Evolutionary conservation across 2,888 invertebrate genomes (phyloP).

Genomic region (Diarsia brunnea): DNA sequence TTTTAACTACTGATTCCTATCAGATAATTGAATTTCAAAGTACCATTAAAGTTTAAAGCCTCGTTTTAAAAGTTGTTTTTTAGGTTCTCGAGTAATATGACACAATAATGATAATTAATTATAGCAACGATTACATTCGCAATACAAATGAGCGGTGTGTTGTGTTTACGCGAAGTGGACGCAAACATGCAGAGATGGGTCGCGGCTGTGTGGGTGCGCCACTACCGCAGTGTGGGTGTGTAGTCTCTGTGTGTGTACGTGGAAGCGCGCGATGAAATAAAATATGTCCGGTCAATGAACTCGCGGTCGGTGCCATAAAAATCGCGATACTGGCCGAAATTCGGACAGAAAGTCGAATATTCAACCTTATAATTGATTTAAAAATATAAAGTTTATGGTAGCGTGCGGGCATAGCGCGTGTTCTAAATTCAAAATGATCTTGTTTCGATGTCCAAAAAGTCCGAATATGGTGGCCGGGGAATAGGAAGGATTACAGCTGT

Average conservation of each 20-base stretch:
- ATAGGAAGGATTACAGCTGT: constrained; percentile 79
- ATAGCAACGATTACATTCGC: constrained; percentile 81
- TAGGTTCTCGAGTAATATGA: constrained; percentile 68
- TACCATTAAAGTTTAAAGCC: constrained; percentile 52
- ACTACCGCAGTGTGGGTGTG: constrained; percentile 80
- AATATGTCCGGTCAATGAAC: constrained; percentile 91
- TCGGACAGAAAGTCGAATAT: constrained; percentile 82
- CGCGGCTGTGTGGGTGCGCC: constrained; percentile 80
- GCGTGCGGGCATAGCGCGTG: constrained; percentile 31
- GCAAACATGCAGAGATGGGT: constrained; percentile 85
- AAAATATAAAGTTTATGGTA: constrained; percentile 51
- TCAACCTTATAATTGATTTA: constrained; percentile 64
- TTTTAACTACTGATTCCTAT: constrained; percentile 59
- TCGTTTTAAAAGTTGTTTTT: constrained; percentile 68
- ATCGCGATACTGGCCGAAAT: constrained; percentile 90
- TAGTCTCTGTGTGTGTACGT: constrained; percentile 87
- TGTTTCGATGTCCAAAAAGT: constrained; percentile 67
- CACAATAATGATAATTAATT: constrained; percentile 81
- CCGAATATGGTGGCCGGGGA: constrained; percentile 70
- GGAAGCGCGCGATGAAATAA: constrained; percentile 91
- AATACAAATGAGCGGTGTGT: constrained; percentile 81
- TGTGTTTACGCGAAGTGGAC: constrained; percentile 87
- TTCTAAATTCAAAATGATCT: constrained; percentile 60
- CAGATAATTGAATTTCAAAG: constrained; percentile 64
- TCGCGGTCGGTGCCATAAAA: constrained; percentile 90